Conservation (phyloP, 2,888 invertebrate genomes). For the Phaonia tiefii region DNA sequence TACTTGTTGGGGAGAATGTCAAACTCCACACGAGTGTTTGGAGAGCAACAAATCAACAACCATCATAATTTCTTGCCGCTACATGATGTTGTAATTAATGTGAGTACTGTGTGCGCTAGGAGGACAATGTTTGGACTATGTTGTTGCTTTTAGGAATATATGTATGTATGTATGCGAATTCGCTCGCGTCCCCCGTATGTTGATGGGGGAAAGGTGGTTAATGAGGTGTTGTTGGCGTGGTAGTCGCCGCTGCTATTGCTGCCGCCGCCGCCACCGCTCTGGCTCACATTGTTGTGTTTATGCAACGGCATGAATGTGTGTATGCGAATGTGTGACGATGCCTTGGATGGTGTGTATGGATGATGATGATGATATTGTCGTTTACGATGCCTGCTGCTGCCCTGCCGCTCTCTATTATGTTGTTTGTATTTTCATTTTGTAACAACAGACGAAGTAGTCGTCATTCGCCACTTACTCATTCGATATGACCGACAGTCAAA, state of each 20-base stretch:
- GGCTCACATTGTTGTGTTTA: conserved; percentile 31
- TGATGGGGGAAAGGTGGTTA: conserved; percentile 61
- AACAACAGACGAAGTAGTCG: conserved; percentile 14
- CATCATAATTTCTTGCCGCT: too few species aligned
- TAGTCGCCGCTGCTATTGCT: conserved; percentile 55
- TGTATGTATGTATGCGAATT: too few species aligned
- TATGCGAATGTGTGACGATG: conserved; percentile 47
- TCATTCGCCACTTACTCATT: too few species aligned
- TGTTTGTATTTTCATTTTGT: conserved; percentile 63
- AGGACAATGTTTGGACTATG: conserved; percentile 43
- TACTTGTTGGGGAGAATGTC: too few species aligned
- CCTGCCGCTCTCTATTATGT: conserved; percentile 66
- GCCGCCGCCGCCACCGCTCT: conserved; percentile 53
- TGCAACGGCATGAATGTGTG: conserved; percentile 19
- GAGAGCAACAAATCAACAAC: too few species aligned
- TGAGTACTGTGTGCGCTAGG: too few species aligned
- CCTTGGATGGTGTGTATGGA: conserved; percentile 50
- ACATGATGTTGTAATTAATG: too few species aligned
- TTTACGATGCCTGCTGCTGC: conserved; percentile 51
- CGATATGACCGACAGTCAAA: background rate
- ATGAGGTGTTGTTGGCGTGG: conserved; percentile 61
- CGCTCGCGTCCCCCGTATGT: conserved; percentile 63
- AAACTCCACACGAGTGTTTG: too few species aligned
- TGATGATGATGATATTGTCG: conserved; percentile 51
- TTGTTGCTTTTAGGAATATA: conserved; percentile 63